Percentiles rank a stretch among this genome's conserved stretches.
These are phyloP conservation scores for Brachyalestes nurse DNA, from an alignment of 2,797 vertebrate species.

Conservation along the genomic window DNA sequence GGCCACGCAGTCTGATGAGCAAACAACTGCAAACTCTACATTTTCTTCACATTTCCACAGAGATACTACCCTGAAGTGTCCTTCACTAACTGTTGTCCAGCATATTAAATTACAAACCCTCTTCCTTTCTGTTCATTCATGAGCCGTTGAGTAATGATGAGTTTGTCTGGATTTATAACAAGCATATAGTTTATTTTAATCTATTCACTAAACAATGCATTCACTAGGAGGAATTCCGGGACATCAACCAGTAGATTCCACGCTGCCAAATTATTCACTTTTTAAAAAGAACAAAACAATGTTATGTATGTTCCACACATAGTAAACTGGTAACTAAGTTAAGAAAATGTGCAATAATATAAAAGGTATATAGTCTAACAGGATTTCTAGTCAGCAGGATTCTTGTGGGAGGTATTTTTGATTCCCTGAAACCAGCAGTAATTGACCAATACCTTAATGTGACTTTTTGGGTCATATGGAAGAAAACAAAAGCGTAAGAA, in stretches of 20 bases:
- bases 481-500: neutral
- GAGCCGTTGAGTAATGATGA: neutral
- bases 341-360: neutral
- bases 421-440: neutral
- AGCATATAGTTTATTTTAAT: neutral
- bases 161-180: neutral
- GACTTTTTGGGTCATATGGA: neutral
- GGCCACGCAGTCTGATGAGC: neutral
- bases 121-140: neutral
- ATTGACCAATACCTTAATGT: neutral
- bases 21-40: neutral
- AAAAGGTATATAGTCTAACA: neutral
- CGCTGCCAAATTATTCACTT: neutral
- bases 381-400: neutral
- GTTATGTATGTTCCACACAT: neutral
- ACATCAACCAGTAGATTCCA: neutral
- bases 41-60: neutral
- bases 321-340: neutral
- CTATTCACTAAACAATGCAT: neutral
- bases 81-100: neutral
- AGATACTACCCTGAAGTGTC: neutral
- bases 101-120: neutral
- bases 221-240: neutral
- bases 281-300: neutral
- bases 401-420: neutral